Evolutionary conservation across 2,888 invertebrate genomes (phyloP), one percentile per base, ranked within the genome.

Genomic region (Heliothis peltigera): DNA sequence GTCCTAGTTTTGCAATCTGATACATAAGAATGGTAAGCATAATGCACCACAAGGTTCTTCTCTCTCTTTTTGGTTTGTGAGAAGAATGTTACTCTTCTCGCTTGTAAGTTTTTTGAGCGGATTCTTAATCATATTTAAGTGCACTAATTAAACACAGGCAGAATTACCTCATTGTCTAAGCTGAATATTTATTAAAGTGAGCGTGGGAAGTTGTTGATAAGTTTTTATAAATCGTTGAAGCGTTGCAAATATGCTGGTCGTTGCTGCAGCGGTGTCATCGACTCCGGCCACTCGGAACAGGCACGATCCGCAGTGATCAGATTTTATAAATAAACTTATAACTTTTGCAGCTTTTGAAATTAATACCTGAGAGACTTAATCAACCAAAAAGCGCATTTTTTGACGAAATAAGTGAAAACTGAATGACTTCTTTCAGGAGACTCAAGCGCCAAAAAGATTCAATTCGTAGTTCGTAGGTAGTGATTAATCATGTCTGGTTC

Each of bases 171-270:
- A 60, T 77, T 76, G 77, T 76, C 63, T 52, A 58, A 59, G 28
- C 55, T 66, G n/a, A 54, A 57, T 53, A 63, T 69, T 79, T 63
- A 75, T 77, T 74, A 74, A 75, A 64, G 75, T 78, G 79, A 87
- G 81, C 90, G 91, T 91, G 91, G 88, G 91, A 91, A 90, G 73
- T 81, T 70, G 72, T 84, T 80, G 83, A 84, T 85, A 83, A 80
- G 62, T 82, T 87, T 87, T 87, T 85, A 83, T 79, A 81, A 86
- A 79, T 82, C 90, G 81, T 81, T 89, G 86, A 84, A 88, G 90
- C 91, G 89, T 89, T 88, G 85, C 89, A 86, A 90, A 90, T 87
- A 88, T 86, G 83, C 82, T 81, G 83, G 80, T 75, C 83, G 78
- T 70, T 79, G 85, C 67, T 86, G 85, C 86, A 86, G 80, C 77